These are phyloP conservation scores for Drosophila anomelani DNA, from an alignment of 2,888 invertebrate genomes.

Conservation along the genomic window DNA sequence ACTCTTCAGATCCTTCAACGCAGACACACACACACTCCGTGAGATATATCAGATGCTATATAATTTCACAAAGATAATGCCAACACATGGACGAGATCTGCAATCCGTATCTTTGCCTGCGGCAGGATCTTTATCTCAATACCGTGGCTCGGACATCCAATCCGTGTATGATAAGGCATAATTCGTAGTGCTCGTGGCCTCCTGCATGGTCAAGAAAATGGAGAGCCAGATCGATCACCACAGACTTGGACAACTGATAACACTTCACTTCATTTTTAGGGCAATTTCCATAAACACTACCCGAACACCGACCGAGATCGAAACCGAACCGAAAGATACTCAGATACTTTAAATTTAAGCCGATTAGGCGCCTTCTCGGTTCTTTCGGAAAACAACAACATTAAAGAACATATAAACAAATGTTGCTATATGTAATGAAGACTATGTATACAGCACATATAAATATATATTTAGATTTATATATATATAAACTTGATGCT, in stretches of 20 bases:
- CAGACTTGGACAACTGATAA: constrained; percentile 20
- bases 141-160: constrained; percentile 85
- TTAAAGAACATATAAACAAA: constrained; percentile 37
- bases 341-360: constrained; percentile 38
- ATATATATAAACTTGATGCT: constrained; percentile 75
- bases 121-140: constrained; percentile 37
- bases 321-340: constrained; percentile 22
- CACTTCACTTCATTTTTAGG: constrained; percentile 15
- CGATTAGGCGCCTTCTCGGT: constrained; percentile 47
- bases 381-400: constrained; percentile 34
- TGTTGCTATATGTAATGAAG: constrained; percentile 41
- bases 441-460: constrained; percentile 3
- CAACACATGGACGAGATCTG: constrained; percentile 27
- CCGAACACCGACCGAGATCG: constrained; percentile 8
- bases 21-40: not conserved
- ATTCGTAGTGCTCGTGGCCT: constrained; percentile 80
- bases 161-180: constrained; percentile 84
- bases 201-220: constrained; percentile 72
- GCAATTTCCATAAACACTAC: constrained; percentile 9
- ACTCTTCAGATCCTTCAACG: constrained; percentile 25
- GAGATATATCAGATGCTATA: not conserved
- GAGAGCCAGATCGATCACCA: constrained; percentile 3
- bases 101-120: not conserved
- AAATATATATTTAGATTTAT: constrained; percentile 2
- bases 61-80: constrained; percentile 5